These are phyloP conservation scores for Lethenteron camtschaticum DNA, from an alignment of 2,113 vertebrate genomes.

Conservation along the genomic window DNA sequence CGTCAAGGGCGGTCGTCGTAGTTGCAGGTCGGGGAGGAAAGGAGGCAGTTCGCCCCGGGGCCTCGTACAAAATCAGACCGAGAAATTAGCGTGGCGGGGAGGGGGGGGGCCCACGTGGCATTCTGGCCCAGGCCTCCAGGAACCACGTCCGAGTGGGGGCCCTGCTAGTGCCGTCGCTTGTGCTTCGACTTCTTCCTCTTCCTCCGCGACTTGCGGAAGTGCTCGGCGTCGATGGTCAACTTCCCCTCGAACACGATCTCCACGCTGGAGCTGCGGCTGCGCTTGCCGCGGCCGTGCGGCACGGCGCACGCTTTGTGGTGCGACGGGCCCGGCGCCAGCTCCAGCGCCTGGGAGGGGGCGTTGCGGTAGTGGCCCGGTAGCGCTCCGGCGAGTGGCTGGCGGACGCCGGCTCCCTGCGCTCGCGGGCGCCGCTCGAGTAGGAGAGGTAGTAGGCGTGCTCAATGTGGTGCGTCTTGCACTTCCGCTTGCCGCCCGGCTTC, in stretches of 20 bases:
- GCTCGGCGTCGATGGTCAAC: constrained; percentile 21
- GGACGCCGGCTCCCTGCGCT: not conserved
- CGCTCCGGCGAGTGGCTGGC: constrained; percentile 8
- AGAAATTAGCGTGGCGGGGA: too few species aligned
- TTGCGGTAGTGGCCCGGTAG: constrained; percentile 10
- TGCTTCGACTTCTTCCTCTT: constrained; percentile 56
- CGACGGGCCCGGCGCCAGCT: constrained; percentile 8
- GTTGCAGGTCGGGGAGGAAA: too few species aligned
- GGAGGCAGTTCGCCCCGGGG: too few species aligned
- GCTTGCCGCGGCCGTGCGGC: constrained; percentile 28
- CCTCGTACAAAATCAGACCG: too few species aligned
- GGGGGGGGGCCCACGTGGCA: too few species aligned
- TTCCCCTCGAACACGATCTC: constrained; percentile 46
- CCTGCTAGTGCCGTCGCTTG: constrained; percentile 19
- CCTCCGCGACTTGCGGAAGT: constrained; percentile 57
- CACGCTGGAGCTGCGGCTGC: constrained; percentile 35
- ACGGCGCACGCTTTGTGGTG: constrained; percentile 24
- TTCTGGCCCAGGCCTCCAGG: too few species aligned
- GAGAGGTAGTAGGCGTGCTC: constrained; percentile 17
- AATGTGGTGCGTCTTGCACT: constrained; percentile 65
- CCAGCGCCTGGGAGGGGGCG: constrained; percentile 16
- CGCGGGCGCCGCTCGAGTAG: too few species aligned
- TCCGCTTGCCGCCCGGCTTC: constrained; percentile 60
- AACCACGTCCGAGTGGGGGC: too few species aligned
- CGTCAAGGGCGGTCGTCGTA: too few species aligned